Conservation (phyloP, 2,113 vertebrate species). For the Prochilodus magdalenae region DNA sequence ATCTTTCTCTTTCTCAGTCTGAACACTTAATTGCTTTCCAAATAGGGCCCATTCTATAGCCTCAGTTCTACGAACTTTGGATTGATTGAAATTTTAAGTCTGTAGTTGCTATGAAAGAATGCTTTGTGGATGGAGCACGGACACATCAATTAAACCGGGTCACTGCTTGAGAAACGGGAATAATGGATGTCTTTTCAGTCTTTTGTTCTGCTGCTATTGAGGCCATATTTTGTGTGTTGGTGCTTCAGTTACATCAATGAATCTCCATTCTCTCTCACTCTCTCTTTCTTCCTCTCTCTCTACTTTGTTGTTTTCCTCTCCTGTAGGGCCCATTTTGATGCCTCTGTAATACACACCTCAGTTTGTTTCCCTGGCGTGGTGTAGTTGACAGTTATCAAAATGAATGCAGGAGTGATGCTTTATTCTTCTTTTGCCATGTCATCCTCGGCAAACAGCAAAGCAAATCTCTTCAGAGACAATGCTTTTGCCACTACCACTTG, state of each 20-base stretch:
- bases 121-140: too few relatives aligned
- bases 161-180: neutral
- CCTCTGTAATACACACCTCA: conserved; percentile 30
- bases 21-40: too few relatives aligned
- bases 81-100: too few relatives aligned
- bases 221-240: neutral
- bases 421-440: conserved; percentile 35
- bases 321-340: conserved; percentile 16
- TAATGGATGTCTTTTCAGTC: neutral
- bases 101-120: too few relatives aligned
- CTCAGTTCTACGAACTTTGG: too few relatives aligned
- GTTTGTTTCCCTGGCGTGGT: neutral
- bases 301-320: conserved; percentile 20
- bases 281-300: neutral
- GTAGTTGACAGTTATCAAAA: conserved; percentile 42
- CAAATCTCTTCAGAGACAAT: conserved; percentile 20
- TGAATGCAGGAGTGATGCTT: conserved; percentile 39
- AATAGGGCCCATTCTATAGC: too few relatives aligned
- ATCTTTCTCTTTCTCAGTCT: too few relatives aligned
- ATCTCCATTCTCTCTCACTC: neutral
- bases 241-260: neutral
- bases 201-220: neutral
- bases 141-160: neutral
- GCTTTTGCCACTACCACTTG: conserved; percentile 6
- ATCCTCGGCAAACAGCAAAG: conserved; percentile 38